Conservation (phyloP, 1,140 invertebrate genomes). For the Temnothorax longispinosus region DNA sequence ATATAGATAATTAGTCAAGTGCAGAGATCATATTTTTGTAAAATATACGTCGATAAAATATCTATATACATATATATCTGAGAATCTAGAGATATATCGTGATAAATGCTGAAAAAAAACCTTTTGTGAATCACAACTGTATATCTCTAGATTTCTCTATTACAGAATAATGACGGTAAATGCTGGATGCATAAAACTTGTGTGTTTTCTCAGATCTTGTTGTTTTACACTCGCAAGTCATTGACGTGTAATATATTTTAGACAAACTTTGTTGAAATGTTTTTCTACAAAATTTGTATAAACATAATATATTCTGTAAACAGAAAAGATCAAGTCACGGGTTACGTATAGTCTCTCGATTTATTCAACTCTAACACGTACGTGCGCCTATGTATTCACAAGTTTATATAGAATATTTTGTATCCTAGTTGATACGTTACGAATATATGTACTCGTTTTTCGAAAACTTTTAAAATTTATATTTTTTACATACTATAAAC, state of each 20-base stretch:
- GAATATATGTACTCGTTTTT: conserved; percentile 6
- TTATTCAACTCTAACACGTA: conserved; percentile 11
- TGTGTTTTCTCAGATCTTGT: background rate
- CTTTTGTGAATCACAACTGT: background rate
- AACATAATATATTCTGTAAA: background rate
- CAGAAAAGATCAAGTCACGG: background rate
- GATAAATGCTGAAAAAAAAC: background rate
- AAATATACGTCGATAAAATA: background rate
- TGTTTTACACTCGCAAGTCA: background rate
- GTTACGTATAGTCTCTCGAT: background rate
- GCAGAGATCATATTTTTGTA: conserved; percentile 53
- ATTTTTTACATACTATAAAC: background rate
- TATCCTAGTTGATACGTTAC: conserved; percentile 22
- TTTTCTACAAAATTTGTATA: background rate
- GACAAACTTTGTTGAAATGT: background rate
- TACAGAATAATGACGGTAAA: background rate
- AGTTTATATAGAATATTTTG: conserved; percentile 14
- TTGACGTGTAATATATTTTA: background rate
- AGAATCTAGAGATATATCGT: background rate
- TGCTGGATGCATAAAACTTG: background rate
- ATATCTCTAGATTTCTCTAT: conserved; percentile 2
- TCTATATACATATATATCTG: background rate
- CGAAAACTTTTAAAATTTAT: background rate
- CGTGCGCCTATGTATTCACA: conserved; percentile 3
- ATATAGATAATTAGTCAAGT: conserved; percentile 35